Percentiles rank a stretch among this genome's conserved stretches.
phyloP scores from a whole-genome alignment of 2,888 invertebrate species.

The Ichneumoninae sp. region DNA sequence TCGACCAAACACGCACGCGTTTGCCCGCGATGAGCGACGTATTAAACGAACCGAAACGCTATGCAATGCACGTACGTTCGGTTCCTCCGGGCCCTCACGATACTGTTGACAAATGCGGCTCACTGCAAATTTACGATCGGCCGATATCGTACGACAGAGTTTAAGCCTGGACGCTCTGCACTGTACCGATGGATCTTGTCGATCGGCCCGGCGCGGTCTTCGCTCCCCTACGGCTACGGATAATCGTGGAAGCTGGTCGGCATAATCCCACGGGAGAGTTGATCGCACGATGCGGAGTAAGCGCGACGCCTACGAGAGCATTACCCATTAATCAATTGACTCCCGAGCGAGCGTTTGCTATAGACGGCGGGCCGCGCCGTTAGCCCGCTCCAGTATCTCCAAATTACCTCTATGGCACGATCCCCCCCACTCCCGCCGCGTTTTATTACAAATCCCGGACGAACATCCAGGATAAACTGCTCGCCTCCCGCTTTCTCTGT shows the following conservation, averaged over 20 bases:
- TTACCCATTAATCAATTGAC: slow-evolving; percentile 73
- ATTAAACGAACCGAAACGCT: slow-evolving; percentile 12
- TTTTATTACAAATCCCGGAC: slow-evolving; percentile 40
- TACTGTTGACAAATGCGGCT: neutral
- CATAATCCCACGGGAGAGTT: slow-evolving; percentile 69
- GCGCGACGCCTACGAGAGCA: slow-evolving; percentile 63
- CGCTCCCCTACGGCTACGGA: slow-evolving; percentile 10
- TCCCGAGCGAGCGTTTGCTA: slow-evolving; percentile 66
- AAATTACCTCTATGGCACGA: slow-evolving; percentile 39
- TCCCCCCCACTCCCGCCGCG: slow-evolving; percentile 21
- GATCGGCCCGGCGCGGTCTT: slow-evolving; percentile 33
- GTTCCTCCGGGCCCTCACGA: neutral
- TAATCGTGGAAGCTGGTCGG: slow-evolving; percentile 33
- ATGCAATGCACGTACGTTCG: slow-evolving; percentile 8
- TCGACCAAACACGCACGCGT: slow-evolving; percentile 55
- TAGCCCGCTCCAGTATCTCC: slow-evolving; percentile 45
- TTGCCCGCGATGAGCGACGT: slow-evolving; percentile 33
- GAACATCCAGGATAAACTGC: slow-evolving; percentile 25
- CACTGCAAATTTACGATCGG: neutral
- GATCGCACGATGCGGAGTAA: slow-evolving; percentile 50
- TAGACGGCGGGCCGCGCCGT: slow-evolving; percentile 37
- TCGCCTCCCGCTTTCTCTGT: neutral
- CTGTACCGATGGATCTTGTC: slow-evolving; percentile 42
- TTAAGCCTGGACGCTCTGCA: slow-evolving; percentile 1
- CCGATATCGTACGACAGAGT: slow-evolving; percentile 2